These are phyloP conservation scores for Drosophila paulistorum DNA, from an alignment of 1,140 invertebrate species.

Conservation along the genomic window DNA sequence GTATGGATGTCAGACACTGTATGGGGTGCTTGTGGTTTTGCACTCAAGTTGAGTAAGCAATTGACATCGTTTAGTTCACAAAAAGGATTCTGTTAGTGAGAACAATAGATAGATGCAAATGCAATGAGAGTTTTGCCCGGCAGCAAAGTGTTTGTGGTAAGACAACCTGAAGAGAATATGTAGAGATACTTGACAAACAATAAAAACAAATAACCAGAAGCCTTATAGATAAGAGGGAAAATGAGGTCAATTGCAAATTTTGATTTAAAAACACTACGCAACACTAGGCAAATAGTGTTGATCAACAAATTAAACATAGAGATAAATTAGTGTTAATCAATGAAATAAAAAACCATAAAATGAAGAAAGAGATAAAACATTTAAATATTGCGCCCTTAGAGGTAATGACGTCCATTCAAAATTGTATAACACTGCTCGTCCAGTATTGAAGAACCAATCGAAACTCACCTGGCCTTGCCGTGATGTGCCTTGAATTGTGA, in stretches of 20 bases:
- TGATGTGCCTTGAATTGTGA: slow-evolving; percentile 73
- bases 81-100: slow-evolving; percentile 32
- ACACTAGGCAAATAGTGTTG: no score
- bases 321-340: no score
- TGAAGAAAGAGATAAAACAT: no score
- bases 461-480: slow-evolving; percentile 69
- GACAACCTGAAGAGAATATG: slow-evolving; percentile 28
- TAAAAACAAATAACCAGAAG: neutral
- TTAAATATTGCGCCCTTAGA: no score
- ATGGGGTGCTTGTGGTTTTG: slow-evolving; percentile 24
- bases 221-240: slow-evolving; percentile 11
- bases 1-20: neutral
- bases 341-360: no score
- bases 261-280: neutral
- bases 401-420: no score
- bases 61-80: slow-evolving; percentile 71
- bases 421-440: no score
- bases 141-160: slow-evolving; percentile 50
- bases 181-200: neutral
- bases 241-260: slow-evolving; percentile 17
- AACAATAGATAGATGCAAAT: slow-evolving; percentile 12
- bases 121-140: slow-evolving; percentile 21
- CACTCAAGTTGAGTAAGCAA: slow-evolving; percentile 55
- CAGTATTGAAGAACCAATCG: neutral
- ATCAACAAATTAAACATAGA: no score